A percentile compares a stretch with the other conserved stretches of the same genome.
Evolutionary conservation across 2,888 invertebrate genomes (phyloP).

Genomic region (Cheiracanthium punctorium): DNA sequence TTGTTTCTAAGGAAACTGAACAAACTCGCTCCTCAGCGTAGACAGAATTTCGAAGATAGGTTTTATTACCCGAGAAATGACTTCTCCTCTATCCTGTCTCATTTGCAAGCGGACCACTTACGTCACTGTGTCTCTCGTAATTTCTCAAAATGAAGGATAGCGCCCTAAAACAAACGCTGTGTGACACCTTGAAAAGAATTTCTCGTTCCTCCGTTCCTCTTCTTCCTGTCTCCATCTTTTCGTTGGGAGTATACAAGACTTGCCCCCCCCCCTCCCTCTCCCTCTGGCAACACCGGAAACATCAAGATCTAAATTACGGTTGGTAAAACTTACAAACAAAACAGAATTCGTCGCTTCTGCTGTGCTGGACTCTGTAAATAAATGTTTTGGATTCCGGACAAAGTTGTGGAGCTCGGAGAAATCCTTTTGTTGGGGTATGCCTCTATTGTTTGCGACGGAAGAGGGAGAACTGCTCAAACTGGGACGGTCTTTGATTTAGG

Average conservation of each 20-base stretch:
- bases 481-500: constrained; percentile 10
- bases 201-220: background rate
- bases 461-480: background rate
- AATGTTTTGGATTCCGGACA: constrained; percentile 45
- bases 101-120: constrained; percentile 9
- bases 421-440: background rate
- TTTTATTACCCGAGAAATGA: constrained; percentile 10
- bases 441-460: constrained; percentile 7
- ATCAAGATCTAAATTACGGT: constrained; percentile 62
- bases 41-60: background rate
- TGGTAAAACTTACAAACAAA: constrained; percentile 53
- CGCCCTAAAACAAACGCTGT: constrained; percentile 47
- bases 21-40: background rate
- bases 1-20: background rate
- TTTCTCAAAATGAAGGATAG: constrained; percentile 38
- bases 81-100: background rate
- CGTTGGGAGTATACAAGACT: constrained; percentile 52
- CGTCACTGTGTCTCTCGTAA: constrained; percentile 37
- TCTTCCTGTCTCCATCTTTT: background rate
- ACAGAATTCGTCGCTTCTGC: constrained; percentile 41
- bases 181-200: constrained; percentile 52
- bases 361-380: constrained; percentile 64
- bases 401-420: background rate
- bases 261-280: background rate
- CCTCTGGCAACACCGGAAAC: constrained; percentile 53